Base-by-base conservation (phyloP, 2,113 vertebrate species). In the Alligator mississippiensis region DNA sequence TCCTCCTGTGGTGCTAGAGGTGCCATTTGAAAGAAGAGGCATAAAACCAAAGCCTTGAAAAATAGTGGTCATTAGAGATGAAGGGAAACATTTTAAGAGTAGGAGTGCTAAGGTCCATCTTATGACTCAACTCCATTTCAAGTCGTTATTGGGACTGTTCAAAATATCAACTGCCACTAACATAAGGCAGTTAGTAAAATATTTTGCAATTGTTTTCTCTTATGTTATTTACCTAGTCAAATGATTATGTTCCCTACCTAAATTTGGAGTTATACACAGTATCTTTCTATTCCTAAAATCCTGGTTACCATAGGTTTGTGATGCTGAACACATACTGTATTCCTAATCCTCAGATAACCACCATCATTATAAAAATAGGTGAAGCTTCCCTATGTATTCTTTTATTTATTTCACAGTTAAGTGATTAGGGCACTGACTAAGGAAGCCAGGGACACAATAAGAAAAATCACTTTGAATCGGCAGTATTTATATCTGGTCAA, bases 231-330 rank as follows among this genome's bases (percentile, higher is more conserved):
- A 34, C 4, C 4, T 66, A 9, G 0, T 84, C 5, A 81, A 19
- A 11, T 85, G 79, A 59, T 93, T 88, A 21, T 64, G 1, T 76
- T 30, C 85, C 94, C 10, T 90, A 5, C 30, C 94, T 83, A 54
- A 18, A 14, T 77, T 27, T 24, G 62, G 62, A 85, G 11, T 34
- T 85, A 81, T 12, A 9, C 47, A 28, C 30, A 90, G 86, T 87
- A 4, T 85, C 66, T 84, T 82, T 94, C 25, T 87, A 76, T 13
- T 60, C 74, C 14, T 80, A 6, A 85, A 94, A 25, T 68, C 38
- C 54, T 79, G 58, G 87, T 60, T 61, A 82, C 25, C 4, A 9
- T 77, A 93, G 62, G 90, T 93, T 93, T 76, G 76, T 75, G 84
- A 60, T 34, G 30, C n/a, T 91, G 68, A 93, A 94, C 68, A 95